Evolutionary conservation across 1,140 invertebrate species (phyloP), one percentile per base, ranked within the genome.

Genomic region (Varroa destructor): DNA sequence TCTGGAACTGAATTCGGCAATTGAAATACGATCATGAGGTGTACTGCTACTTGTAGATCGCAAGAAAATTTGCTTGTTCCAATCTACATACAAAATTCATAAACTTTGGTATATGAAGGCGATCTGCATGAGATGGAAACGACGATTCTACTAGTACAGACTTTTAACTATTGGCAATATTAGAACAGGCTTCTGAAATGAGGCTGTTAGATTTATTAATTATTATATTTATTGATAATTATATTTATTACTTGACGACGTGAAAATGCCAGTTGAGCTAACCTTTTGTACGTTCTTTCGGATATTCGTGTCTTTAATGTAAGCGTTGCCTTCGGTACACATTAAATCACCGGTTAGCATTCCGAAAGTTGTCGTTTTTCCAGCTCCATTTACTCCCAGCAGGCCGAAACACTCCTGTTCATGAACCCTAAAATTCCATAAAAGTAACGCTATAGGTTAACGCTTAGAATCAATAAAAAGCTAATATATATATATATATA

Each of bases 281-380:
- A 81, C 80, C 80, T 85, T 87, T 37, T 81, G 77, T 70, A 90
- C 80, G 81, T 90, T 89, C 56, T 80, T 78, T 72, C 84, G 83
- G 57, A 89, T 81, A 74, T 86, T 82, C 61, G 37, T 43, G 10
- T 71, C 36, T 8, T 56, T 51, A 42, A 75, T 73, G 43, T 56
- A 75, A 1, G 79, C 79, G 70, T 77, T 75, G 6, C 81, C 81
- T 37, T 71, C 72, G 12, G 76, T 75, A 6, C 78, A 74, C 6
- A 75, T 70, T 51, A 78, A 75, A 75, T 82, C 80, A 43, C 77
- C 78, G 8, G 77, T 78, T 37, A 79, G 56, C 78, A 79, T 79
- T 71, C 76, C 76, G 64, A 79, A 79, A n/a, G 77, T 79, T 0
- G 77, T 79, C 25, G 79, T 78, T 75, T 79, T 80, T 36, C 80